Evolutionary conservation across 2,113 vertebrate species (phyloP).

Genomic region (Irena cyanogastra): DNA sequence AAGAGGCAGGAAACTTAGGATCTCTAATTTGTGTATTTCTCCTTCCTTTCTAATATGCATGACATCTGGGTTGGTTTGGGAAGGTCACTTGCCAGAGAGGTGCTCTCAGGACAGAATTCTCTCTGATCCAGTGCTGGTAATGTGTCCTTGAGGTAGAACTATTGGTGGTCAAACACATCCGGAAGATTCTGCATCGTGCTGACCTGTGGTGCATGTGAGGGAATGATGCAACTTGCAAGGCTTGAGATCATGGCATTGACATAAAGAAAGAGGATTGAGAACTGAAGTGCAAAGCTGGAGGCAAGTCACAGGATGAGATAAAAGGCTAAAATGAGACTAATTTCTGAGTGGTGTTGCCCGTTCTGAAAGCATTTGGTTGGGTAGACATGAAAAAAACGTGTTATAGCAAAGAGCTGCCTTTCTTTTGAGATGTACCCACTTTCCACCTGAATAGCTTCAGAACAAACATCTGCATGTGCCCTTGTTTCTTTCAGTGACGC

Average conservation of each 20-base stretch:
- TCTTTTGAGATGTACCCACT: constrained; percentile 14
- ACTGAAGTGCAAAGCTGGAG: neutral
- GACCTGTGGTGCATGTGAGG: neutral
- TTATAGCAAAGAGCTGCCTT: neutral
- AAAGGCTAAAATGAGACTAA: neutral
- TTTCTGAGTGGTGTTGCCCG: neutral
- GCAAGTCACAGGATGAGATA: neutral
- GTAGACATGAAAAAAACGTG: neutral
- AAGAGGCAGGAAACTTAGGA: neutral
- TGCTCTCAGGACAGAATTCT: neutral
- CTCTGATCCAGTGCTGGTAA: neutral
- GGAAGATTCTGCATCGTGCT: neutral
- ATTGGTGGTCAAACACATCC: neutral
- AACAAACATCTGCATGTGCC: constrained; percentile 22
- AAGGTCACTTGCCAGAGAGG: neutral
- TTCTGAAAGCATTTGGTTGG: neutral
- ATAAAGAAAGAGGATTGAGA: neutral
- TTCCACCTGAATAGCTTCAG: constrained; percentile 46
- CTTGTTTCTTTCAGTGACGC: neutral
- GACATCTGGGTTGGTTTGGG: neutral
- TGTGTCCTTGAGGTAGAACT: neutral
- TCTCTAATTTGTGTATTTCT: neutral
- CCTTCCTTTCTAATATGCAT: neutral
- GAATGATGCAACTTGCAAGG: neutral
- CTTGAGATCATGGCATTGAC: neutral